These are phyloP conservation scores for Cepaea nemoralis DNA, from an alignment of 1,140 invertebrate genomes.

Conservation along the genomic window DNA sequence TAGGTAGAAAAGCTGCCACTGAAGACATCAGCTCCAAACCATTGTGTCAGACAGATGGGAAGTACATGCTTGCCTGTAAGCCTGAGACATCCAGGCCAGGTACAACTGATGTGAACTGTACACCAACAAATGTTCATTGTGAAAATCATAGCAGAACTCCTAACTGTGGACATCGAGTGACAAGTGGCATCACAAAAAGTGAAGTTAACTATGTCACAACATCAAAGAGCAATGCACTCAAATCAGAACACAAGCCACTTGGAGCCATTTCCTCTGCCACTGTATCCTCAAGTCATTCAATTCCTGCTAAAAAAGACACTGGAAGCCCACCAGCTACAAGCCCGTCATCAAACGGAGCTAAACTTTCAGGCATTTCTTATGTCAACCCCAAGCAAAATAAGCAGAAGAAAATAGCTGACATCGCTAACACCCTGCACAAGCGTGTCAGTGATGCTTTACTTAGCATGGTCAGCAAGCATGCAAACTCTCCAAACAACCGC, in stretches of 20 bases:
- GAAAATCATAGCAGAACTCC: background rate
- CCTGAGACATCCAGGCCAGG: background rate
- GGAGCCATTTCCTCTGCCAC: background rate
- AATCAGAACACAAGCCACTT: background rate
- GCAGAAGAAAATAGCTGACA: constrained; percentile 42
- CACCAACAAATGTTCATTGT: background rate
- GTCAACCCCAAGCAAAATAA: background rate
- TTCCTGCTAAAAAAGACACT: background rate
- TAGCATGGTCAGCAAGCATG: constrained; percentile 3
- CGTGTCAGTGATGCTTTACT: background rate
- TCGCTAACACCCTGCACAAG: constrained; percentile 41
- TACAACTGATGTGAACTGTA: background rate
- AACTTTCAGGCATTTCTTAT: background rate
- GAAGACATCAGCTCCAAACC: background rate
- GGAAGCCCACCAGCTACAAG: background rate
- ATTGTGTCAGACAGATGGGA: background rate
- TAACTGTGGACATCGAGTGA: background rate
- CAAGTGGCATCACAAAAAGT: background rate
- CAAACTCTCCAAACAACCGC: background rate
- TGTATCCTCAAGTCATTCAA: background rate
- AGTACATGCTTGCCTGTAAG: background rate
- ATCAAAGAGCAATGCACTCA: background rate
- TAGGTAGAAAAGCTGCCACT: too few relatives aligned
- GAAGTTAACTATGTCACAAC: background rate
- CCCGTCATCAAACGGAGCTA: background rate